Conservation (phyloP, 2,113 vertebrate genomes). For the Anseranas semipalmata region DNA sequence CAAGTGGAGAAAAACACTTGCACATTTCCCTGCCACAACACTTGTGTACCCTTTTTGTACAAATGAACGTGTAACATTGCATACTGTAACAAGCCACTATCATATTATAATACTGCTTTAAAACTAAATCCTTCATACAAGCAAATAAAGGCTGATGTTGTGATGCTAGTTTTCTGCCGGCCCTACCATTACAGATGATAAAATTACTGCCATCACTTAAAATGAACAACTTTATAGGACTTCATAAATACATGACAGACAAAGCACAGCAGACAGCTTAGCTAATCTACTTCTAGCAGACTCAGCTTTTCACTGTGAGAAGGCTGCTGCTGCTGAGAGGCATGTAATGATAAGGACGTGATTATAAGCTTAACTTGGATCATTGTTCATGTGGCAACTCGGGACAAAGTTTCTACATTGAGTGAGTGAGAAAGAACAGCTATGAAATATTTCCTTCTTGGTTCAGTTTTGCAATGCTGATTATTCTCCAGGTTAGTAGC, state of each 20-base stretch:
- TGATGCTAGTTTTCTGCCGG: not conserved
- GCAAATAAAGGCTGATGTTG: not conserved
- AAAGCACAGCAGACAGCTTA: not conserved
- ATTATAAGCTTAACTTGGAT: slow-evolving; percentile 35
- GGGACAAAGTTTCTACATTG: slow-evolving; percentile 22
- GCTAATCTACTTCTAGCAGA: not conserved
- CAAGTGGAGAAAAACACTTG: not conserved
- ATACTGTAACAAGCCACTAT: not conserved
- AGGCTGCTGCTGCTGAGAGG: not conserved
- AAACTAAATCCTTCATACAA: not conserved
- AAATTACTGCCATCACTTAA: not conserved
- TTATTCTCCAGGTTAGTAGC: not conserved
- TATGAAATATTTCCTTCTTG: not conserved
- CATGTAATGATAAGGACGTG: not conserved
- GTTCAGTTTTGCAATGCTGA: not conserved
- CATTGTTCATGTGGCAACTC: not conserved
- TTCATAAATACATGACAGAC: not conserved
- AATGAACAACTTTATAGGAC: not conserved
- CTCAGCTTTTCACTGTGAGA: not conserved
- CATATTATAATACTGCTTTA: not conserved
- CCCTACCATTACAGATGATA: not conserved
- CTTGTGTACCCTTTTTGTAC: not conserved
- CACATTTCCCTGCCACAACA: not conserved
- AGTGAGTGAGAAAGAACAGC: not conserved
- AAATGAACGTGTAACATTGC: not conserved